Percentiles rank a stretch among this genome's conserved stretches.
phyloP scores from a whole-genome alignment of 1,140 invertebrate species.

The Cherax destructor region DNA sequence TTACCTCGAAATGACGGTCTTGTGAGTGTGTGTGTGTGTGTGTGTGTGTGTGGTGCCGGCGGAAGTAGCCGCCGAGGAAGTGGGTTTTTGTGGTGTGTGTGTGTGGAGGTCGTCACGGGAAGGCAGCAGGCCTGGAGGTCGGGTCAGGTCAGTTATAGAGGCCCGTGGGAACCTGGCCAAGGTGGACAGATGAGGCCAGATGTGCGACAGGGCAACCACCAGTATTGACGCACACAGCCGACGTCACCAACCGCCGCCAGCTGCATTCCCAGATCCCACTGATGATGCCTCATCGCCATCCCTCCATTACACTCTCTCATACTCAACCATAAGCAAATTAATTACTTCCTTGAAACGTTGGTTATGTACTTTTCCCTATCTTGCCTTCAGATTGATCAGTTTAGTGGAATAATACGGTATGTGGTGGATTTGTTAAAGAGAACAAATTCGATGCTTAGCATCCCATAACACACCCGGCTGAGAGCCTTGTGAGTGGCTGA shows the following conservation, averaged over 20 bases:
- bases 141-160: slow-evolving; percentile 39
- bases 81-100: not conserved
- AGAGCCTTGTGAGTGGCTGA: slow-evolving; percentile 39
- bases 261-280: slow-evolving; percentile 47
- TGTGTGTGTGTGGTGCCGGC: not conserved
- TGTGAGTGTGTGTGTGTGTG: no score
- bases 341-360: no score
- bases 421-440: not conserved
- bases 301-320: not conserved
- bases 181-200: slow-evolving; percentile 53
- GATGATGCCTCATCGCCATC: not conserved
- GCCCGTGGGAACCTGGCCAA: slow-evolving; percentile 56
- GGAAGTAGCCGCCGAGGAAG: not conserved
- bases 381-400: not conserved
- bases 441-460: slow-evolving; percentile 2
- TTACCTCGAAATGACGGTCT: not conserved
- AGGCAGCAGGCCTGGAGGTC: not conserved
- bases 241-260: slow-evolving; percentile 8
- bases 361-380: not conserved
- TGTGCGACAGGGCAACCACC: slow-evolving; percentile 45
- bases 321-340: no score
- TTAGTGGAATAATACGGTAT: not conserved
- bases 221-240: slow-evolving; percentile 58
- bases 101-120: slow-evolving; percentile 16
- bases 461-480: slow-evolving; percentile 50